Conservation (phyloP, 2,113 vertebrate species). For the Anser brachyrhynchus region DNA sequence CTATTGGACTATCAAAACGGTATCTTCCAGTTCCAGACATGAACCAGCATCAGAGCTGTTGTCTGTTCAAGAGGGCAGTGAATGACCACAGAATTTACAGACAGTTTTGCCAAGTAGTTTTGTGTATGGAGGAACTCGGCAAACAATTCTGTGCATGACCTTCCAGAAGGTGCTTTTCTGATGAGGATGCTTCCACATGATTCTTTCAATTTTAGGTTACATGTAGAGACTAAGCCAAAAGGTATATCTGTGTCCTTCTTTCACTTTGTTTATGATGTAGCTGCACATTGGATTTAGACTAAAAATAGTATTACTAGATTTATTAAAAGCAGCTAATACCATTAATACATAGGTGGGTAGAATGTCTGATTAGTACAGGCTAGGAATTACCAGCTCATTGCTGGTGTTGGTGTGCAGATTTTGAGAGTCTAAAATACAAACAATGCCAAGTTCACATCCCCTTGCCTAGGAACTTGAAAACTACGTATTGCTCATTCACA, state of each 20-base stretch:
- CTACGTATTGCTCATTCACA: not conserved
- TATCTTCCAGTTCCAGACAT: not conserved
- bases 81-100: not conserved
- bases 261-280: not conserved
- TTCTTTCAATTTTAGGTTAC: not conserved
- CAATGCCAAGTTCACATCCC: not conserved
- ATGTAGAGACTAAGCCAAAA: not conserved
- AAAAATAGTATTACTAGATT: not conserved
- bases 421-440: conserved; percentile 5
- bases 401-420: not conserved
- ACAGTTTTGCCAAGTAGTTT: not conserved
- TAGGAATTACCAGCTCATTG: not conserved
- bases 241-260: not conserved
- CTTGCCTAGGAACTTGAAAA: not conserved
- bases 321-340: not conserved
- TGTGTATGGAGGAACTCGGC: not conserved
- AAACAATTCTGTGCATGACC: not conserved
- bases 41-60: not conserved
- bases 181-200: not conserved
- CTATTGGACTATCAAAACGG: not conserved
- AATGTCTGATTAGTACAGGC: not conserved
- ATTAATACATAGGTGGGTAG: not conserved
- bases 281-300: not conserved
- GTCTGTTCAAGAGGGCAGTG: not conserved
- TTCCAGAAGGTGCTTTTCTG: not conserved